phyloP scores from a whole-genome alignment of 2,888 invertebrate genomes.

The Drosophila nr. perissopoda region DNA sequence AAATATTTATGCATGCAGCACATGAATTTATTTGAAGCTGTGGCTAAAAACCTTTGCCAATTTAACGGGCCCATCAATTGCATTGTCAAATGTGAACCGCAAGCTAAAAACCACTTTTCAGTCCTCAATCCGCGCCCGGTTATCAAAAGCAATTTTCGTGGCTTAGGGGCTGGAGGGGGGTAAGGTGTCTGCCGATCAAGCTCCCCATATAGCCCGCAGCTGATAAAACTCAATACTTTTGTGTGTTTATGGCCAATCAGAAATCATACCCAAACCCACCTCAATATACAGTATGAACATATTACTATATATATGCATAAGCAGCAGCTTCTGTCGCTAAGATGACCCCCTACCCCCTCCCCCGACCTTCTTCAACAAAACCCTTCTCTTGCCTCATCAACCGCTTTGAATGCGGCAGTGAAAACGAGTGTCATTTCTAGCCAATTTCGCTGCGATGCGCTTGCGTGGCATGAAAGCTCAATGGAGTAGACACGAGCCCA shows the following conservation, averaged over 20 bases:
- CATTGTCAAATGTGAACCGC: constrained; percentile 74
- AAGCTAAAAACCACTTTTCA: constrained; percentile 75
- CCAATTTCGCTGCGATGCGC: constrained; percentile 74
- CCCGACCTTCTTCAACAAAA: neutral
- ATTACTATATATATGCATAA: constrained; percentile 57
- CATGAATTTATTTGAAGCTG: constrained; percentile 34
- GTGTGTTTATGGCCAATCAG: constrained; percentile 79
- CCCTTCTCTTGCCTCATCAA: neutral
- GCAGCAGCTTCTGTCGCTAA: constrained; percentile 53
- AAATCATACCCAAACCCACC: constrained; percentile 78
- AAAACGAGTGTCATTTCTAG: constrained; percentile 79
- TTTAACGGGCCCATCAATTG: constrained; percentile 74
- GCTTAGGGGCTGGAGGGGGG: neutral
- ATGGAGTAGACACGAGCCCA: constrained; percentile 77
- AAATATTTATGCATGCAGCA: constrained; percentile 37
- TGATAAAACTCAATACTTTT: constrained; percentile 80
- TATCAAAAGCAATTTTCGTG: constrained; percentile 74
- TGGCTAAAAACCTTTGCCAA: constrained; percentile 44
- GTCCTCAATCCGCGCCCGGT: constrained; percentile 67
- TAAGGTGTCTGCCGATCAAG: constrained; percentile 12
- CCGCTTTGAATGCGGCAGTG: constrained; percentile 38
- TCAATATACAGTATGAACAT: constrained; percentile 41
- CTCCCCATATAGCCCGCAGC: constrained; percentile 75
- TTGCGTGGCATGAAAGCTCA: constrained; percentile 80
- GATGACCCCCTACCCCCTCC: neutral